Base-by-base conservation (phyloP, 1,140 invertebrate genomes). In the Tachypleus tridentatus region DNA sequence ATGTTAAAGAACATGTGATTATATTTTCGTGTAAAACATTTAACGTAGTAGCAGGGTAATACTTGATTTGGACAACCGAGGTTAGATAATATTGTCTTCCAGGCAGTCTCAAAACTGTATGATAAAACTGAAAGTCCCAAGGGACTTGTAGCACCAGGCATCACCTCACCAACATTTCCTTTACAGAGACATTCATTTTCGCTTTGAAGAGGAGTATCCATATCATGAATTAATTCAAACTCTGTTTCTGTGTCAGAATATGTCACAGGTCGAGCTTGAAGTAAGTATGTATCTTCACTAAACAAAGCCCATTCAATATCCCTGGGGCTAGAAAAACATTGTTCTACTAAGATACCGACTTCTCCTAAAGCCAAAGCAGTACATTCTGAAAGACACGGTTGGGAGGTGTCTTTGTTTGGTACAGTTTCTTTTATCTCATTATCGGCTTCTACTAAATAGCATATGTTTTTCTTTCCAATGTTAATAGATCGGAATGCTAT, bases 381-480 rank as follows among this genome's bases (percentile, higher is more conserved):
- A 29, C 29, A 29, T 29, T 29, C 29, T 29, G 29, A 29, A 29
- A 29, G 29, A 29, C 29, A 29, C 29, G 29, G 29, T 29, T 29
- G 29, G 29, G 29, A 29, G 29, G 29, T 29, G 29, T 29, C 29
- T 29, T 29, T 29, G 29, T 29, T 29, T 29, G 29, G 29, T 29
- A 29, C 29, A 29, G 29, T 29, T 29, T 29, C 29, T 29, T 69
- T 76, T 84, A 84, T 79, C 2, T 29, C 29, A 29, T 29, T 29
- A 29, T 29, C 51, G 61, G 58, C 58, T 64, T 64, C 47, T 59
- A 64, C 61, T 7, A 64, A 10, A 7, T 60, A 54, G 50, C 10
- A 54, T 11, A 60, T 51, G 48, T 60, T 53, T 49, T 64, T 64
- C 8, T 51, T 51, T 50, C 63, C 63, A 29, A 60, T 56, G 29